phyloP scores from a whole-genome alignment of 1,140 invertebrate species.

The Rhynchophorus ferrugineus region DNA sequence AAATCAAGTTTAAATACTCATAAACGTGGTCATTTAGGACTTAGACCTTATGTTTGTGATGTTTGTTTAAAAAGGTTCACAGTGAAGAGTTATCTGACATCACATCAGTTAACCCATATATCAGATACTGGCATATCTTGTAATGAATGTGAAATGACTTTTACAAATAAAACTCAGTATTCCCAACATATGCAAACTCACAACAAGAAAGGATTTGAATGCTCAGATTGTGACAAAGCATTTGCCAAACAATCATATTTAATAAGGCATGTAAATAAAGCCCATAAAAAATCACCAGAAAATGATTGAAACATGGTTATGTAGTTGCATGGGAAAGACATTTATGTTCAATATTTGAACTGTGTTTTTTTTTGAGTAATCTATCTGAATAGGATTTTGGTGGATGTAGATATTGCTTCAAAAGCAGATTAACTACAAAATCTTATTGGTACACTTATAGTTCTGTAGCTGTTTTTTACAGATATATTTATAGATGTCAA shows the following conservation, averaged over 20 bases:
- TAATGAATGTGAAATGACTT: conserved; percentile 61
- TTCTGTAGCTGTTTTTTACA: too few relatives aligned
- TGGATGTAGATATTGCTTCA: too few relatives aligned
- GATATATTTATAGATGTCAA: too few relatives aligned
- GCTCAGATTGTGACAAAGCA: conserved; percentile 60
- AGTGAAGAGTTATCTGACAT: conserved; percentile 68
- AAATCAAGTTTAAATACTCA: conserved; percentile 76
- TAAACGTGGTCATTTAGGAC: conserved; percentile 74
- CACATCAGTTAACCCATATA: conserved; percentile 68
- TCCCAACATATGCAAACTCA: conserved; percentile 66
- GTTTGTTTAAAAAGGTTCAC: conserved; percentile 68
- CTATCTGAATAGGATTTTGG: too few relatives aligned
- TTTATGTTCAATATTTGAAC: not conserved
- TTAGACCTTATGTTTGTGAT: conserved; percentile 70
- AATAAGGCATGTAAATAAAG: conserved; percentile 47
- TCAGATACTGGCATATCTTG: conserved; percentile 64
- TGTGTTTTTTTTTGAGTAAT: conserved; percentile 1
- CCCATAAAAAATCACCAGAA: conserved; percentile 21
- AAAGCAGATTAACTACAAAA: too few relatives aligned
- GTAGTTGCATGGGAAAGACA: not conserved
- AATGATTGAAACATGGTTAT: conserved; percentile 4
- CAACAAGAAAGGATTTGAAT: conserved; percentile 61
- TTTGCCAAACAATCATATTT: conserved; percentile 69
- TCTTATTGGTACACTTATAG: too few relatives aligned
- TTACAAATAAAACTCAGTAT: conserved; percentile 58